phyloP scores from a whole-genome alignment of 2,113 vertebrate genomes.

The Callopanchax toddi region DNA sequence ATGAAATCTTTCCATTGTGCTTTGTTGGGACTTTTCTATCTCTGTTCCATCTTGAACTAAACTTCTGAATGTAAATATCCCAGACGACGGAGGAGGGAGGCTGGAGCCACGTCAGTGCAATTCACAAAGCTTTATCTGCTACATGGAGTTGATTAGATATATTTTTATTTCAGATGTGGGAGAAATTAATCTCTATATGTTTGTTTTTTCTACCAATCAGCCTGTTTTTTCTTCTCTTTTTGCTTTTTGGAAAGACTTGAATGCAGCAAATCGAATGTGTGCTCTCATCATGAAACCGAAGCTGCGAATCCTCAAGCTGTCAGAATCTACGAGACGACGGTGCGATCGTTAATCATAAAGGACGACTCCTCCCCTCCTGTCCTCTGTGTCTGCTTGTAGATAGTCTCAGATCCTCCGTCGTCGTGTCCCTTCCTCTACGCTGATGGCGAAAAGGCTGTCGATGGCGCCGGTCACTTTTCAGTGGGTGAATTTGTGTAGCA shows the following conservation, averaged over 20 bases:
- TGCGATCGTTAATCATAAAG: conserved; percentile 38
- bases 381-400: conserved; percentile 34
- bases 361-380: conserved; percentile 35
- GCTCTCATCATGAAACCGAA: conserved; percentile 16
- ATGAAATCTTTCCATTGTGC: conserved; percentile 47
- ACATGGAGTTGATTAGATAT: conserved; percentile 15
- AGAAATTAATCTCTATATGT: conserved; percentile 1
- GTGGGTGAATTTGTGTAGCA: conserved; percentile 42
- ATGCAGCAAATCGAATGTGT: conserved; percentile 66
- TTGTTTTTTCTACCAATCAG: conserved; percentile 16
- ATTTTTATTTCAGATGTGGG: conserved; percentile 13
- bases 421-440: conserved; percentile 4
- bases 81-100: conserved; percentile 16
- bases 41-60: conserved; percentile 49
- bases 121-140: conserved; percentile 73
- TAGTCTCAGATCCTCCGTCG: conserved; percentile 32
- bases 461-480: conserved; percentile 31
- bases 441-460: conserved; percentile 26
- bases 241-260: conserved; percentile 42
- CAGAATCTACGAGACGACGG: conserved; percentile 9
- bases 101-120: conserved; percentile 68
- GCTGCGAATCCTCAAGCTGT: conserved; percentile 24
- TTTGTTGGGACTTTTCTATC: conserved; percentile 52
- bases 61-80: conserved; percentile 80
- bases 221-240: conserved; percentile 6